Percentiles rank a stretch among this genome's conserved stretches.
Evolutionary conservation across 2,888 invertebrate species (phyloP).

Genomic region (Macroteleia sp.): DNA sequence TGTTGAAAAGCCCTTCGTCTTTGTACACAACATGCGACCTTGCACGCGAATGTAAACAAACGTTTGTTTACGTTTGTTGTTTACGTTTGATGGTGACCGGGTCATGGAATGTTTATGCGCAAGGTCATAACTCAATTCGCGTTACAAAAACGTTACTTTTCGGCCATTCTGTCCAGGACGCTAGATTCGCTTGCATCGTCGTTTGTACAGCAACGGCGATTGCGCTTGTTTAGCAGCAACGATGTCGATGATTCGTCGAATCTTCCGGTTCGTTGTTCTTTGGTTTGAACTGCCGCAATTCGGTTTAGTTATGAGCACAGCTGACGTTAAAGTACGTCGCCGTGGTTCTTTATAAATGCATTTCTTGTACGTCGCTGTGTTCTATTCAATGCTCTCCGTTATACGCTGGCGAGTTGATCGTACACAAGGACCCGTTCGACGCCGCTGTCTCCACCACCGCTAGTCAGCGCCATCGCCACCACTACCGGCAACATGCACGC

Average conservation of each 20-base stretch:
- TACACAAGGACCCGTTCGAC: conserved; percentile 55
- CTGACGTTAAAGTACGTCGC: conserved; percentile 2
- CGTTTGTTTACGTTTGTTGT: conserved; percentile 45
- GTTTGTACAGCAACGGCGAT: not conserved
- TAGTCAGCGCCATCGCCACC: conserved; percentile 36
- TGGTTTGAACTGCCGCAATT: not conserved
- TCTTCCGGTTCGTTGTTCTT: not conserved
- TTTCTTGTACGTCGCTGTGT: conserved; percentile 17
- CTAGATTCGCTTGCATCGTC: no score
- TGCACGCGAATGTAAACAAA: conserved; percentile 35
- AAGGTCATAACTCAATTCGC: conserved; percentile 17
- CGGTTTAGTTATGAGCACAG: not conserved
- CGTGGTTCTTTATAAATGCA: conserved; percentile 6
- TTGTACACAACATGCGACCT: conserved; percentile 32
- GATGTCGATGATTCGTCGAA: not conserved
- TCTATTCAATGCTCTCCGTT: conserved; percentile 43
- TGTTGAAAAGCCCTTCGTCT: conserved; percentile 8
- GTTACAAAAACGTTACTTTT: not conserved
- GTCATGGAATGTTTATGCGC: conserved; percentile 35
- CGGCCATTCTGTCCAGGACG: not conserved
- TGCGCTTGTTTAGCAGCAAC: no score
- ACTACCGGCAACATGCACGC: conserved; percentile 22
- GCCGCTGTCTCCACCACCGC: conserved; percentile 8
- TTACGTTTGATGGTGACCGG: conserved; percentile 35
- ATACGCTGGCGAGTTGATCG: conserved; percentile 49